Evolutionary conservation across 2,113 vertebrate species (phyloP).

Genomic region (Lagopus leucura): DNA sequence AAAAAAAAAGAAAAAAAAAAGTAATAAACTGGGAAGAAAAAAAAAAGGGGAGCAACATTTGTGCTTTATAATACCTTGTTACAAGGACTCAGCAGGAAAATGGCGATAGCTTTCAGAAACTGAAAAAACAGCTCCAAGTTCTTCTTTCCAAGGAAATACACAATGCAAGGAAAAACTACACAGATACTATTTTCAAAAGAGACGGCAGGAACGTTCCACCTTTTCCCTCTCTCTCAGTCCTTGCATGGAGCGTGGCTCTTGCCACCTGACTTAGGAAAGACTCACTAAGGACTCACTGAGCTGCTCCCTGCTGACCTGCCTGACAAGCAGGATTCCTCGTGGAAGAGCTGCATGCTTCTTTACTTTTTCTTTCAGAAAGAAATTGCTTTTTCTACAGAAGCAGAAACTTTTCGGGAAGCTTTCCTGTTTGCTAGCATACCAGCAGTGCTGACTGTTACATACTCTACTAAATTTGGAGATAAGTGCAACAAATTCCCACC

Average conservation of each 20-base stretch:
- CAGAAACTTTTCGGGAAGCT: neutral
- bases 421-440: neutral
- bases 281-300: neutral
- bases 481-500: neutral
- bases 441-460: neutral
- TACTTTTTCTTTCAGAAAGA: neutral
- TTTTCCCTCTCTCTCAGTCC: neutral
- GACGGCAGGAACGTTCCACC: neutral
- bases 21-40: no score
- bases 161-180: neutral
- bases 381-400: neutral
- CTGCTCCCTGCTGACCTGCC: neutral
- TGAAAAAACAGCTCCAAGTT: accelerated
- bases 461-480: neutral
- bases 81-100: neutral
- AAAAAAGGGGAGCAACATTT: neutral
- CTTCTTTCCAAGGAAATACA: neutral
- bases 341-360: neutral
- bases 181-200: neutral
- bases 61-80: neutral
- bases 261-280: neutral
- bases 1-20: no score
- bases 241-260: neutral
- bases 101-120: neutral
- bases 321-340: neutral